Evolutionary conservation across 2,797 vertebrate species (phyloP).

Genomic region (Pristis pectinata): DNA sequence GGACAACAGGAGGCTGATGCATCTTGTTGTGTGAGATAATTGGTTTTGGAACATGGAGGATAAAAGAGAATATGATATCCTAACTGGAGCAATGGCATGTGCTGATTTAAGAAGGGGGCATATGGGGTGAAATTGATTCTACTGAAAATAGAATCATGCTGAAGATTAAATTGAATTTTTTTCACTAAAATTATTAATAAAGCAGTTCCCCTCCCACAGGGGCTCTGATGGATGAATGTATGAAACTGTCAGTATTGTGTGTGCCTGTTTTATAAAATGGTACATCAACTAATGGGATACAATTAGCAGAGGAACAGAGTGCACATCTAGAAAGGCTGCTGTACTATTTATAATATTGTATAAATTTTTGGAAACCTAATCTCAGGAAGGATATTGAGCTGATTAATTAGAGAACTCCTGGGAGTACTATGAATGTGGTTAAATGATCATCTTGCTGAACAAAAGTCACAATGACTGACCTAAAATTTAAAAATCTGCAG

Average conservation of each 20-base stretch:
- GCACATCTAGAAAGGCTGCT: neutral
- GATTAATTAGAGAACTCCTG: neutral
- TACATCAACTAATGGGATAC: neutral
- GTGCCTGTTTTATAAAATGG: neutral
- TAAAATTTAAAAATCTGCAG: too few relatives aligned
- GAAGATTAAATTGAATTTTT: neutral
- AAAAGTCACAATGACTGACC: neutral
- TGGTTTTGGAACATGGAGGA: neutral
- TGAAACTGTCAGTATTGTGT: neutral
- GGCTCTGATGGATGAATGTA: neutral
- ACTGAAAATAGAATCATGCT: constrained; percentile 8
- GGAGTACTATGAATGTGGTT: neutral
- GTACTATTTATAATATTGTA: neutral
- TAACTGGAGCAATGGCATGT: constrained; percentile 1
- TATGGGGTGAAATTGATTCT: neutral
- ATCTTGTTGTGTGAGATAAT: neutral
- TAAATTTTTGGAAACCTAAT: neutral
- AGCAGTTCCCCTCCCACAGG: constrained; percentile 4
- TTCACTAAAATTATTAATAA: neutral
- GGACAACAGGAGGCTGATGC: neutral
- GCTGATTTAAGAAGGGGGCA: neutral
- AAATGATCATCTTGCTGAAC: neutral
- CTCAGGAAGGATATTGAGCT: neutral
- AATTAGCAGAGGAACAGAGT: neutral
- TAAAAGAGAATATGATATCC: neutral